Conservation (phyloP, 1,140 invertebrate species). For the Asobara japonica region DNA sequence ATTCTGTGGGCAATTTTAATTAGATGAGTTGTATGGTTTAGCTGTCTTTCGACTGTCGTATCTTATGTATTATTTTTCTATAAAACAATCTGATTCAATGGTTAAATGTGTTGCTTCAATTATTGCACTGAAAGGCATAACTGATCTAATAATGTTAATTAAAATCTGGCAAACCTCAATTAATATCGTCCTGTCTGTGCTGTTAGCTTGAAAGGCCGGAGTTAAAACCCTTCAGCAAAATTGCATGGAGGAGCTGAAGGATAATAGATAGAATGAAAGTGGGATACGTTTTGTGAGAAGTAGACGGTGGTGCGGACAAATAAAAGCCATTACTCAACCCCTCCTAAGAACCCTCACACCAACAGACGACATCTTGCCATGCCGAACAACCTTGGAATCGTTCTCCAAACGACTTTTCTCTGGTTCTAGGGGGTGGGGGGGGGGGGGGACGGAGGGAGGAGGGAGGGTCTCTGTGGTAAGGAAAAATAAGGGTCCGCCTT, state of each 20-base stretch:
- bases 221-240: not conserved
- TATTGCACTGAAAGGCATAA: slow-evolving; percentile 42
- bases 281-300: slow-evolving; percentile 34
- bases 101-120: not conserved
- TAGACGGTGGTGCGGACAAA: slow-evolving; percentile 50
- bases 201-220: not conserved
- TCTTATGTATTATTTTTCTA: no score
- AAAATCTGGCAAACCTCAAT: slow-evolving; percentile 63
- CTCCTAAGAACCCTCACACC: not conserved
- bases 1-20: no score
- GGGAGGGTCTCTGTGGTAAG: slow-evolving; percentile 18
- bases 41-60: no score
- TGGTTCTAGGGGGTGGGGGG: not conserved
- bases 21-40: no score
- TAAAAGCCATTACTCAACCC: slow-evolving; percentile 64
- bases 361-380: not conserved
- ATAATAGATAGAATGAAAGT: slow-evolving; percentile 18
- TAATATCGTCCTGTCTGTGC: slow-evolving; percentile 52
- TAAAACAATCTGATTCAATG: no score
- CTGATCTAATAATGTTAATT: slow-evolving; percentile 64
- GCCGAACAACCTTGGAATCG: slow-evolving; percentile 7
- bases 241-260: slow-evolving; percentile 2
- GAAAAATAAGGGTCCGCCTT: slow-evolving; percentile 58
- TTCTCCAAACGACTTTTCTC: slow-evolving; percentile 45
- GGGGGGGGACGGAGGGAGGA: not conserved